A percentile compares a stretch with the other conserved stretches of the same genome.
Evolutionary conservation across 2,113 vertebrate species (phyloP).

Genomic region (Struthidea cinerea): DNA sequence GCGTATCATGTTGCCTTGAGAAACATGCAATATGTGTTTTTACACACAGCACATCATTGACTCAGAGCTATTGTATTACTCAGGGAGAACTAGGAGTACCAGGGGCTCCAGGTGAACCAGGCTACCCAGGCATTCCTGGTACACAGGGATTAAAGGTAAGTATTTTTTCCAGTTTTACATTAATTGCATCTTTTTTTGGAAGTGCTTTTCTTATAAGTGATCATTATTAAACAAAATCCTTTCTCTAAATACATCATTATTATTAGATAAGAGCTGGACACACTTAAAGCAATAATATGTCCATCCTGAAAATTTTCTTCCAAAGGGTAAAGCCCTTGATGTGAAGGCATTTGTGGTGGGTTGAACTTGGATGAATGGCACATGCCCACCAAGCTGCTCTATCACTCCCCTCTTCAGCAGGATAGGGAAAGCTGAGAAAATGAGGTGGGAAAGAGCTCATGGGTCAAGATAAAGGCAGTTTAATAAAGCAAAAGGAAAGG

Average conservation of each 20-base stretch:
- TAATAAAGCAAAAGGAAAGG: not conserved
- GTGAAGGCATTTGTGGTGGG: not conserved
- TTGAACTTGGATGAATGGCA: not conserved
- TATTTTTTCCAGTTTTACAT: not conserved
- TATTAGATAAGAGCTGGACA: not conserved
- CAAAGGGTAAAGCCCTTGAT: not conserved
- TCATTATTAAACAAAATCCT: not conserved
- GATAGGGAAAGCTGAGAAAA: not conserved
- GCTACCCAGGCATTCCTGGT: conserved; percentile 87
- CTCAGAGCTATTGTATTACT: conserved; percentile 31
- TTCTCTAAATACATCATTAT: not conserved
- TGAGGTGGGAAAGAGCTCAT: not conserved
- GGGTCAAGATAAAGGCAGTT: not conserved
- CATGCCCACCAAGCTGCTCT: not conserved
- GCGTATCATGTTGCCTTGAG: not conserved
- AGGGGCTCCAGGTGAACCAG: conserved; percentile 81
- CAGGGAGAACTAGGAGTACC: conserved; percentile 83
- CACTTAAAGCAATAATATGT: not conserved
- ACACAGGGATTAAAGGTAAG: conserved; percentile 82
- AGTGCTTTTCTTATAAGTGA: not conserved
- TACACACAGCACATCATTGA: not conserved
- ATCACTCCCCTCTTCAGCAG: not conserved
- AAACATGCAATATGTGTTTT: not conserved
- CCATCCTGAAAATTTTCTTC: not conserved
- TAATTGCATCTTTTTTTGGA: not conserved